Evolutionary conservation across 2,888 invertebrate species (phyloP).

Genomic region (Caenorhabditis imperialis): DNA sequence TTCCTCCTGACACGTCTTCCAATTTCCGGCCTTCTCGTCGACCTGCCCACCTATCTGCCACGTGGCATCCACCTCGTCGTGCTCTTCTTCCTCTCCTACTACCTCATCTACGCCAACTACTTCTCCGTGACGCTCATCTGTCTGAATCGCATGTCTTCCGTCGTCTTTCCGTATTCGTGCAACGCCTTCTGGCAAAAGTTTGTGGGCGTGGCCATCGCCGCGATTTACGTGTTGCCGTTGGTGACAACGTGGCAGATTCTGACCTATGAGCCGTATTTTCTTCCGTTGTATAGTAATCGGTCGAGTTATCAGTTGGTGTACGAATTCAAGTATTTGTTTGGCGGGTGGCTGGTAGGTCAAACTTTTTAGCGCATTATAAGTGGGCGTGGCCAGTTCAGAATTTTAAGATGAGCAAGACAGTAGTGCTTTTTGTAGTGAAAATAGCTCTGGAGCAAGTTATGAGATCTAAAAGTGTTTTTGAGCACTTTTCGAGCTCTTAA

Average conservation of each 20-base stretch:
- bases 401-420: no score
- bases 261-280: slow-evolving; percentile 32
- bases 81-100: slow-evolving; percentile 40
- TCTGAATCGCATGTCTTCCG: slow-evolving; percentile 45
- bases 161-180: slow-evolving; percentile 36
- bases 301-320: slow-evolving; percentile 45
- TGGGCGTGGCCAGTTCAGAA: not conserved
- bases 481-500: no score
- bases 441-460: no score
- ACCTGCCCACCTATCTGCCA: slow-evolving; percentile 24
- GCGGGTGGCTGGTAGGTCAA: slow-evolving; percentile 12
- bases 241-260: slow-evolving; percentile 44
- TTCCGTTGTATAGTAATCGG: slow-evolving; percentile 10
- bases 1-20: slow-evolving; percentile 36
- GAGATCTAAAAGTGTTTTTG: no score
- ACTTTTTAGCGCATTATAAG: no score
- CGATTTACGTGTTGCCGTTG: slow-evolving; percentile 29
- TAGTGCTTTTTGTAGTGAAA: no score
- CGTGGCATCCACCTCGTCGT: slow-evolving; percentile 12
- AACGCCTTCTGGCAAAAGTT: slow-evolving; percentile 23
- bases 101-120: slow-evolving; percentile 44
- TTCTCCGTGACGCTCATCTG: slow-evolving; percentile 41
- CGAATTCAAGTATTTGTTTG: not conserved
- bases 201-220: not conserved
- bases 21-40: slow-evolving; percentile 32